phyloP scores from a whole-genome alignment of 1,140 invertebrate genomes.

The Drosophila novamexicana region DNA sequence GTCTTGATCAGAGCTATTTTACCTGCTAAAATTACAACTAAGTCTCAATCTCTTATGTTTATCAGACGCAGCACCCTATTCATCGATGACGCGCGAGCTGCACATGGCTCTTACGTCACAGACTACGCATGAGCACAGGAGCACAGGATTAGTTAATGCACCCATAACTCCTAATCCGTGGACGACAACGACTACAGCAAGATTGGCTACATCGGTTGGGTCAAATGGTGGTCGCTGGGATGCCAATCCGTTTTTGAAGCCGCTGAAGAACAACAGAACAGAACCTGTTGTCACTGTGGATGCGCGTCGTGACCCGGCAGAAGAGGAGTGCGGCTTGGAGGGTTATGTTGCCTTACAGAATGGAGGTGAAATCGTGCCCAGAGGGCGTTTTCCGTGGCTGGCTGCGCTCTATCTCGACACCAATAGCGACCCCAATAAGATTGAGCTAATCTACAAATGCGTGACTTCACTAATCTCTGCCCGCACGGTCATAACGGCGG shows the following conservation, averaged over 20 bases:
- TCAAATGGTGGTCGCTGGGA: neutral
- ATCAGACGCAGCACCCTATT: slow-evolving; percentile 47
- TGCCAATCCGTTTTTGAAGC: slow-evolving; percentile 46
- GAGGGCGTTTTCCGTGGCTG: slow-evolving; percentile 90
- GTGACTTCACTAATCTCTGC: slow-evolving; percentile 59
- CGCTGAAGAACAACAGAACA: too few relatives aligned
- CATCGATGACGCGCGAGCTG: slow-evolving; percentile 43
- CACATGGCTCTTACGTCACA: slow-evolving; percentile 28
- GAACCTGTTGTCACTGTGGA: neutral
- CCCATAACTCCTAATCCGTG: neutral
- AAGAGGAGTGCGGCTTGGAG: slow-evolving; percentile 51
- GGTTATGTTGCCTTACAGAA: slow-evolving; percentile 64
- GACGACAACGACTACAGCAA: neutral
- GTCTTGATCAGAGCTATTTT: too few relatives aligned
- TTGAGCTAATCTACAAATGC: slow-evolving; percentile 53
- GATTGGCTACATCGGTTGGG: too few relatives aligned
- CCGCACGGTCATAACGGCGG: slow-evolving; percentile 67
- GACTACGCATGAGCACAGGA: neutral
- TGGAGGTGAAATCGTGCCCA: slow-evolving; percentile 85
- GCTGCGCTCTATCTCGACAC: slow-evolving; percentile 86
- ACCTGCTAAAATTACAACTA: too few relatives aligned
- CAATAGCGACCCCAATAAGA: slow-evolving; percentile 33
- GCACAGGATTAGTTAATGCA: too few relatives aligned
- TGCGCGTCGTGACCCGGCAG: neutral
- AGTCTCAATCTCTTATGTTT: neutral